A percentile compares a stretch with the other conserved stretches of the same genome.
These are phyloP conservation scores for Temnothorax ravouxi DNA, from an alignment of 2,888 invertebrate genomes.

Conservation along the genomic window DNA sequence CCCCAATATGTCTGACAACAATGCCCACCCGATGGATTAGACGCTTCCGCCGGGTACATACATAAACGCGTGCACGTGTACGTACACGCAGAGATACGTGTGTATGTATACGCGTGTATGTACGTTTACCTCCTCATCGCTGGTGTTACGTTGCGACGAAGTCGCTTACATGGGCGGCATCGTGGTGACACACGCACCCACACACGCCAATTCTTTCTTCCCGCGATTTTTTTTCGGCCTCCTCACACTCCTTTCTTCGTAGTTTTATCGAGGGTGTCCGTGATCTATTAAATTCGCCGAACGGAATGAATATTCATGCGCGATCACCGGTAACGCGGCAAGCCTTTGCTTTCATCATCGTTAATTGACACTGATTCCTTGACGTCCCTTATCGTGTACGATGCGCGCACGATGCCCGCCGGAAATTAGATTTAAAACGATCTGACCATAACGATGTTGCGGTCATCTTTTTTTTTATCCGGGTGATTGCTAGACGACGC, in stretches of 20 bases:
- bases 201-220: conserved; percentile 38
- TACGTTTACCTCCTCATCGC: conserved; percentile 32
- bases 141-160: conserved; percentile 35
- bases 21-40: conserved; percentile 84
- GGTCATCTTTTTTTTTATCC: conserved; percentile 69
- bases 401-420: conserved; percentile 57
- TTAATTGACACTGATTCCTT: conserved; percentile 78
- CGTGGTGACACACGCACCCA: conserved; percentile 6
- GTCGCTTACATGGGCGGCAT: conserved; percentile 37
- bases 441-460: conserved; percentile 72
- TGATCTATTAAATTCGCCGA: conserved; percentile 75
- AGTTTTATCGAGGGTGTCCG: conserved; percentile 54
- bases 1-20: conserved; percentile 85
- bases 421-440: conserved; percentile 74
- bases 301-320: conserved; percentile 74
- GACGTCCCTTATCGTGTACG: conserved; percentile 68
- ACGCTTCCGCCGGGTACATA: conserved; percentile 78
- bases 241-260: conserved; percentile 63
- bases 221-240: conserved; percentile 42
- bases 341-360: conserved; percentile 76
- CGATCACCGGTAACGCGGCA: conserved; percentile 67
- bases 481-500: conserved; percentile 50
- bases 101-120: background rate
- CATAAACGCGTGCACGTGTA: conserved; percentile 61
- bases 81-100: conserved; percentile 5